phyloP scores from a whole-genome alignment of 2,797 vertebrate genomes.

The Malurus splendens region DNA sequence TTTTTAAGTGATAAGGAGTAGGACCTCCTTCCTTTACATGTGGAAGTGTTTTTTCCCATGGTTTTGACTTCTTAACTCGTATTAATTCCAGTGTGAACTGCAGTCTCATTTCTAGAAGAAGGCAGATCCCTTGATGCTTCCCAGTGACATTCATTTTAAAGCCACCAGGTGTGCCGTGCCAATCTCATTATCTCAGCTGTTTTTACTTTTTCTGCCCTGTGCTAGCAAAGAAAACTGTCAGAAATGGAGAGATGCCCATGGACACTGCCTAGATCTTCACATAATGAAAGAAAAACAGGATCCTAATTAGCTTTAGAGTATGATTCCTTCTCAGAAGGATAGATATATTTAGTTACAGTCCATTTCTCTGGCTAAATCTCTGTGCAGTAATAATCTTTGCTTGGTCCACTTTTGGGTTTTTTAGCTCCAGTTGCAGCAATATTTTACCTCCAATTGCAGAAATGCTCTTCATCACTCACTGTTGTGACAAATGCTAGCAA shows the following conservation, averaged over 20 bases:
- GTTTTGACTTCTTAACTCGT: background rate
- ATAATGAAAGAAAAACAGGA: background rate
- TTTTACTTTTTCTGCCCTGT: background rate
- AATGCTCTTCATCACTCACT: background rate
- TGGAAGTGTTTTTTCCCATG: background rate
- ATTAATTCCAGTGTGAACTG: background rate
- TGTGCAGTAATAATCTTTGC: background rate
- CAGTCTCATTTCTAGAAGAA: background rate
- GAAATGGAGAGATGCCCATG: background rate
- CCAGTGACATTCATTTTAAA: background rate
- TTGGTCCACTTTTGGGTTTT: background rate
- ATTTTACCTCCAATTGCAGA: background rate
- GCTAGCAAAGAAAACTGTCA: background rate
- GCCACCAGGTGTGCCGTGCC: background rate
- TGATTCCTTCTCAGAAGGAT: background rate
- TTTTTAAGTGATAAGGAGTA: background rate
- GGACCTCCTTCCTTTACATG: background rate
- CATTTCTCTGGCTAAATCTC: background rate
- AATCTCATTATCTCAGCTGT: background rate
- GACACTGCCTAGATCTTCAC: background rate
- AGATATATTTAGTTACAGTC: background rate
- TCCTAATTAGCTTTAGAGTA: background rate
- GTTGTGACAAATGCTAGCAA: background rate
- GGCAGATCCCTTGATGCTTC: background rate
- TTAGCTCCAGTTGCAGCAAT: background rate